Conservation (phyloP, 1,140 invertebrate genomes). For the Drosophila kanapiae region DNA sequence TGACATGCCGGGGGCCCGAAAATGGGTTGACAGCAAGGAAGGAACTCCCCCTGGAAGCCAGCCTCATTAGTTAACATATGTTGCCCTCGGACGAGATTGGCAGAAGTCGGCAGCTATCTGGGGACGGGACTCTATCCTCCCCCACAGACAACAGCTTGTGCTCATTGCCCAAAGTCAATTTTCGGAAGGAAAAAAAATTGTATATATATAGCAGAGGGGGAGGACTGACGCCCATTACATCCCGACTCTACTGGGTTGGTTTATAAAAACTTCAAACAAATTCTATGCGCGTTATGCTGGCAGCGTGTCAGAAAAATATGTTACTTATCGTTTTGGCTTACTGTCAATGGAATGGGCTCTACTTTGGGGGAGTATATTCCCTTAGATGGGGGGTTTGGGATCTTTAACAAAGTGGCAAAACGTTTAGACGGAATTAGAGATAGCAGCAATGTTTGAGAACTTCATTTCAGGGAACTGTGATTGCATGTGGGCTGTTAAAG, state of each 20-base stretch:
- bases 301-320: conserved; percentile 78
- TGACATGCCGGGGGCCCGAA: conserved; percentile 48
- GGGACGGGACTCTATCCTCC: conserved; percentile 24
- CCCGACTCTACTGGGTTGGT: conserved; percentile 31
- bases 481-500: background rate
- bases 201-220: conserved; percentile 19
- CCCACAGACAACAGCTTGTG: conserved; percentile 74
- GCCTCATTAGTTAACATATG: conserved; percentile 83
- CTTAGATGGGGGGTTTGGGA: background rate
- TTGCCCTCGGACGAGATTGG: conserved; percentile 54
- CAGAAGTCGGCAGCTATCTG: conserved; percentile 28
- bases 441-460: conserved; percentile 20
- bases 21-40: conserved; percentile 60
- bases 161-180: conserved; percentile 82
- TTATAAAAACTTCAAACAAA: conserved; percentile 81
- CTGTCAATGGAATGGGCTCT: conserved; percentile 40
- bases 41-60: conserved; percentile 23
- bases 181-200: conserved; percentile 56
- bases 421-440: conserved; percentile 26
- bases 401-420: conserved; percentile 46
- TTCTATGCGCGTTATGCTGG: conserved; percentile 65
- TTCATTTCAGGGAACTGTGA: conserved; percentile 24
- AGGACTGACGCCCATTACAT: conserved; percentile 21
- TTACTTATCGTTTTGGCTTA: conserved; percentile 69
- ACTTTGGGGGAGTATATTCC: conserved; percentile 11